Evolutionary conservation across 1,140 invertebrate genomes (phyloP), one percentile per base, ranked within the genome.

Genomic region (Apis cerana): DNA sequence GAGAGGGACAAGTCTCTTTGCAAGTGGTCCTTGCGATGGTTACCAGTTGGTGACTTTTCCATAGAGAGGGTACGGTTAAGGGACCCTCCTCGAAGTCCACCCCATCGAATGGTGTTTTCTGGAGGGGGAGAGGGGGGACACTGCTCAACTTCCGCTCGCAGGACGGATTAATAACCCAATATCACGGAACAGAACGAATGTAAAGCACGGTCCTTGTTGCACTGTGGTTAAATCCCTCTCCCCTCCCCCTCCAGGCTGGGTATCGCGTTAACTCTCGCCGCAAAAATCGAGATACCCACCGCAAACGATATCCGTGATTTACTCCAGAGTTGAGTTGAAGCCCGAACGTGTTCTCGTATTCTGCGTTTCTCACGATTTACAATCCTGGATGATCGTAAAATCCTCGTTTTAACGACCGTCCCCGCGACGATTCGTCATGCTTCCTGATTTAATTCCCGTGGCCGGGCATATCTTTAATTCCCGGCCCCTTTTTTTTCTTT

Each of bases 261-360:
- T 79, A 70, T 85, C 78, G 67, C 64, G 78, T 83, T 19, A 68
- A 21, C 33, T 75, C 27, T 33, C 9, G 58, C 61, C 75, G 70
- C 65, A 71, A 61, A 79, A 75, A 59, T 33, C n/a, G 74, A 83
- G 74, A 72, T 33, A 76, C 21, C 19, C 58, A 58, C 68, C 80
- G 59, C 56, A 58, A 62, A 69, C 65, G 62, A 67, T 81, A 54
- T 79, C 61, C 59, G 80, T 77, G 59, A 83, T 69, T 85, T 65
- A 74, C n/a, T 43, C 33, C 21, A 71, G 58, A 50, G 27, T 13
- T 23, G 54, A 65, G 43, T 12, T 2, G 62, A n/a, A 9, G 27
- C 65, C 43, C 3, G 1, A 17, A 21, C 50, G 70, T 43, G 33
- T 56, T 85, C 50, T 78, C 23, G 10, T 80, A 80, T 78, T 83